Evolutionary conservation across 2,797 vertebrate species (phyloP).

Genomic region (Coranthus polyacanthus): DNA sequence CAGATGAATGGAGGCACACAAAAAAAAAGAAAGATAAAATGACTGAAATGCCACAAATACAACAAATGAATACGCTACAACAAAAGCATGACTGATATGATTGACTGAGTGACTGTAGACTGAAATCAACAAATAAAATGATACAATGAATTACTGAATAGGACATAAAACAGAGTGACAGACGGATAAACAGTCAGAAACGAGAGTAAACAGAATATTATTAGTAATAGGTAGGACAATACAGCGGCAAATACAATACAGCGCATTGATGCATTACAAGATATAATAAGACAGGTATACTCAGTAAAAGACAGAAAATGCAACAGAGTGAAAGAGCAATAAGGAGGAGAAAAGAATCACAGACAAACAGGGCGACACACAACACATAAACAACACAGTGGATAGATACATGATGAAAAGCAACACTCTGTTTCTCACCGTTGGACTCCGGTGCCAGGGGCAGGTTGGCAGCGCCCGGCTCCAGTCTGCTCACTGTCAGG

Average conservation of each 20-base stretch:
- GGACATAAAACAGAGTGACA: conserved; percentile 11
- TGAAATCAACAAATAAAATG: neutral
- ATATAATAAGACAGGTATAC: too few species aligned
- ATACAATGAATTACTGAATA: conserved; percentile 3
- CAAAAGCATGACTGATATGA: neutral
- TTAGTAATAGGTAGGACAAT: too few species aligned
- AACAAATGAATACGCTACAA: conserved; percentile 16
- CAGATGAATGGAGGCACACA: too few species aligned
- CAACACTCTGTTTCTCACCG: conserved; percentile 61
- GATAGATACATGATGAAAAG: too few species aligned
- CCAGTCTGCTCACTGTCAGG: conserved; percentile 93
- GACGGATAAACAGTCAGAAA: neutral
- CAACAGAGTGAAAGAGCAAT: neutral
- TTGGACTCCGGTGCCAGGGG: conserved; percentile 86
- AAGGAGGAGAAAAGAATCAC: too few species aligned
- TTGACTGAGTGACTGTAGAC: too few species aligned
- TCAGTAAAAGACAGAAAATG: neutral
- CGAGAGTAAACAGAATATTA: neutral
- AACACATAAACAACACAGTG: neutral
- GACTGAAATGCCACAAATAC: neutral
- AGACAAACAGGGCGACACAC: neutral
- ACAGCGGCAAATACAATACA: neutral
- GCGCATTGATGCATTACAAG: too few species aligned
- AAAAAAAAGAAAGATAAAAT: too few species aligned
- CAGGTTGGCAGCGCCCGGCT: conserved; percentile 73